A percentile compares a stretch with the other conserved stretches of the same genome.
Evolutionary conservation across 2,113 vertebrate genomes (phyloP).

Genomic region (Anoura caudifer): DNA sequence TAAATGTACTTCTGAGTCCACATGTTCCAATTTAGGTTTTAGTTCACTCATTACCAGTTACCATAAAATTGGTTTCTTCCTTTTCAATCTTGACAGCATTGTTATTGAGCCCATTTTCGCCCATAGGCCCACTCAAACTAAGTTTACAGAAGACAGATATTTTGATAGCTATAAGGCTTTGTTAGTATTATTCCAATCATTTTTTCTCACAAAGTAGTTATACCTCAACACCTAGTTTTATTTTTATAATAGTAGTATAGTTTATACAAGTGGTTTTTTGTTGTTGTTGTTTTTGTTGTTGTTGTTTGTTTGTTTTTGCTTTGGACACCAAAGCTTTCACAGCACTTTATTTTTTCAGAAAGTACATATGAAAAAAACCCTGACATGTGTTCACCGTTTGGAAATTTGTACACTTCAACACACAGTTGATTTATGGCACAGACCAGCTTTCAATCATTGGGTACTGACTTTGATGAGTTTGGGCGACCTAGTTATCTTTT

Average conservation of each 20-base stretch:
- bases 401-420: not conserved
- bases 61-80: constrained; percentile 62
- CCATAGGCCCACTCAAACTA: not conserved
- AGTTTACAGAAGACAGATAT: not conserved
- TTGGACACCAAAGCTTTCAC: not conserved
- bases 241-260: not conserved
- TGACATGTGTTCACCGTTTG: not conserved
- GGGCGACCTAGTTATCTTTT: not conserved
- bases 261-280: not conserved
- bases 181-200: not conserved
- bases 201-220: not conserved
- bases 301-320: not conserved
- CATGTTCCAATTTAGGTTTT: constrained; percentile 61
- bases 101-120: not conserved
- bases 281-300: not conserved
- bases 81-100: not conserved
- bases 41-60: constrained; percentile 69
- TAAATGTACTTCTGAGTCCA: constrained; percentile 62
- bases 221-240: not conserved
- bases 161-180: not conserved
- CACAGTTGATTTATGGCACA: not conserved
- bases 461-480: not conserved
- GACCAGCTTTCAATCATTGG: not conserved
- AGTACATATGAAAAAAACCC: not conserved
- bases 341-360: not conserved